Conservation (phyloP, 2,797 vertebrate species). For the Typhlichthys eigenmanni region DNA sequence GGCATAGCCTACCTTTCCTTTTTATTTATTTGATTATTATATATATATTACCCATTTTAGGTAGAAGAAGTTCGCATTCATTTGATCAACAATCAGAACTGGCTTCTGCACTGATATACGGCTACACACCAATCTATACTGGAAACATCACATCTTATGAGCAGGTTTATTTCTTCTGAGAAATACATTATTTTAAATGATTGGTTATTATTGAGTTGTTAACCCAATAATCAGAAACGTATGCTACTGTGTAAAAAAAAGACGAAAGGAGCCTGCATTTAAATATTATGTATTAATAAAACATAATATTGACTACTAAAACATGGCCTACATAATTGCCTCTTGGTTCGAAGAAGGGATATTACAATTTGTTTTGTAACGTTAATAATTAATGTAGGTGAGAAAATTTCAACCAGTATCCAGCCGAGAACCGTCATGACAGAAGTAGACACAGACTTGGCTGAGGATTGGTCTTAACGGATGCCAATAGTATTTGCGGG, state of each 20-base stretch:
- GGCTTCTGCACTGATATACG: slow-evolving; percentile 75
- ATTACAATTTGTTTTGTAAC: background rate
- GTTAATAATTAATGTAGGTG: background rate
- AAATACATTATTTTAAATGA: too few species aligned
- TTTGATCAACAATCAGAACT: slow-evolving; percentile 72
- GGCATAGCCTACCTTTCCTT: background rate
- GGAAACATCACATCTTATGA: slow-evolving; percentile 77
- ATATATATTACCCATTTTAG: slow-evolving; percentile 57
- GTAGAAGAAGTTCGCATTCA: slow-evolving; percentile 76
- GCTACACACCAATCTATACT: slow-evolving; percentile 67
- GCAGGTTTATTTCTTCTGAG: slow-evolving; percentile 82
- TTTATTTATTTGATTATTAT: background rate
- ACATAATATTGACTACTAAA: too few species aligned
- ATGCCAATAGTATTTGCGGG: slow-evolving; percentile 40
- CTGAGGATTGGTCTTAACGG: slow-evolving; percentile 49
- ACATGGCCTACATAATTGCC: too few species aligned
- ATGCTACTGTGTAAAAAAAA: background rate
- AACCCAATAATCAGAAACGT: background rate
- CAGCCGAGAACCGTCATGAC: slow-evolving; percentile 22
- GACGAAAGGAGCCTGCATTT: too few species aligned
- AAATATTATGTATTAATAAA: background rate
- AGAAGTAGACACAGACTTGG: slow-evolving; percentile 2
- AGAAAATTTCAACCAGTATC: slow-evolving; percentile 3
- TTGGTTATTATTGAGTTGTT: too few species aligned
- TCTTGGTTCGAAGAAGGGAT: background rate